Evolutionary conservation across 2,888 invertebrate species (phyloP), one percentile per base, ranked within the genome.

Genomic region (Chymomyza amoena): DNA sequence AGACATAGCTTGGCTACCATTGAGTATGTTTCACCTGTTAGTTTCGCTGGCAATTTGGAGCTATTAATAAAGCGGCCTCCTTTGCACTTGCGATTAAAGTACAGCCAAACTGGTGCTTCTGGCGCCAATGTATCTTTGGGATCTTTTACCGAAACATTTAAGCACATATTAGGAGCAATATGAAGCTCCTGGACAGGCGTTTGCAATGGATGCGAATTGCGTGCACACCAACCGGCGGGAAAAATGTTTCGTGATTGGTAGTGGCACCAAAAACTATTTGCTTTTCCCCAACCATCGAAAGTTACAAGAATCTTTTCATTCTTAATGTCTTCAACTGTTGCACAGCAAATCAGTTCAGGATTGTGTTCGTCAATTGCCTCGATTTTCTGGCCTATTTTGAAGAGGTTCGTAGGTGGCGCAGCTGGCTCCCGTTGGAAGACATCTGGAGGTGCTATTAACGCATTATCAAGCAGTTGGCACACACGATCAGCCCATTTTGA

Each of bases 241-340:
- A 99, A 99, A 75, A 99, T 98, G 90, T 99, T 98, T 76, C 99
- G 93, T 0, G 97, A 97, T 87, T 98, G 97, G 92, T 95, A 98
- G 79, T 94, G 93, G 92, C 98, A 98, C 98, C 98, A 98, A 90
- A 99, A 99, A 92, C 99, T 98, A 92, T 98, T 99, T 13, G 98
- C 98, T 28, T 98, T 98, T 75, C 97, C 93, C 99, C 99, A 99
- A 0, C 99, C 99, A 93, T 99, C 99, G 93, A 99, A 99, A 7
- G 97, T 97, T 13, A 99, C 97, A 92, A 98, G 97, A 80, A 99
- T 97, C 92, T 96, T 96, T 82, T 98, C 98, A 89, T 96, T 96
- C 91, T 97, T 97, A 0, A 98, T 95, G 71, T 96, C 97, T 80
- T 97, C 98, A 68, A 99, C 96, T 64, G 98, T 99, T 56, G 99